phyloP scores from a whole-genome alignment of 2,113 vertebrate genomes.

The Rallus limicola region DNA sequence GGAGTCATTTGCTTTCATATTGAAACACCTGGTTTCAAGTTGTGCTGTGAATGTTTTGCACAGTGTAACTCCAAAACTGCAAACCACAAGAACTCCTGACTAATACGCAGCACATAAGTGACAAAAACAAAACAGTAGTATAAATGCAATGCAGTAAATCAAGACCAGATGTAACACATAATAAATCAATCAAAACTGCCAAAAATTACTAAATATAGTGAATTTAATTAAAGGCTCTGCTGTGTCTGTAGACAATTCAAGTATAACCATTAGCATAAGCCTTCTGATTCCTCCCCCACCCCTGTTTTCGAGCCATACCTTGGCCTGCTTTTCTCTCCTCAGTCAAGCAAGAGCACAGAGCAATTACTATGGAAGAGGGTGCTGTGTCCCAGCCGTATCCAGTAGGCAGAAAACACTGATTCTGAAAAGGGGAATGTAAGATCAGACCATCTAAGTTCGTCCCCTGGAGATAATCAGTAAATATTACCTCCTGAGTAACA shows the following conservation, averaged over 20 bases:
- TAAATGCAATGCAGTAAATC: slow-evolving; percentile 56
- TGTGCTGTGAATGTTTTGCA: not conserved
- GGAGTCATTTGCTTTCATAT: slow-evolving; percentile 4
- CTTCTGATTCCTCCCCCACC: accelerated
- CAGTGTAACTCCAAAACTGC: slow-evolving; percentile 6
- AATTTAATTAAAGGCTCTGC: slow-evolving; percentile 70
- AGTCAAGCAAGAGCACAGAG: not conserved
- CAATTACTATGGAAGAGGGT: not conserved
- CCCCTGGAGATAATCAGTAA: not conserved
- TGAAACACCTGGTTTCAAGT: slow-evolving; percentile 39
- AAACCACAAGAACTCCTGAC: slow-evolving; percentile 26
- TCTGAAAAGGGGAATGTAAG: not conserved
- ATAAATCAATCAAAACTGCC: slow-evolving; percentile 70
- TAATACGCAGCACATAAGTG: not conserved
- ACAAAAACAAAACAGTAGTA: slow-evolving; percentile 60
- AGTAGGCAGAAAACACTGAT: accelerated
- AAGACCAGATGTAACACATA: slow-evolving; percentile 64
- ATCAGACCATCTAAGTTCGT: not conserved
- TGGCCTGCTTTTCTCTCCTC: not conserved
- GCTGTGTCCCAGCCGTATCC: accelerated
- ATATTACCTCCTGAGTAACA: not conserved
- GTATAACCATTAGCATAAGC: not conserved
- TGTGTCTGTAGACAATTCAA: not conserved
- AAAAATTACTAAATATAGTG: slow-evolving; percentile 55
- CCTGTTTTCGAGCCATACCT: accelerated